phyloP scores from a whole-genome alignment of 2,797 vertebrate species.

The Sparus aurata region DNA sequence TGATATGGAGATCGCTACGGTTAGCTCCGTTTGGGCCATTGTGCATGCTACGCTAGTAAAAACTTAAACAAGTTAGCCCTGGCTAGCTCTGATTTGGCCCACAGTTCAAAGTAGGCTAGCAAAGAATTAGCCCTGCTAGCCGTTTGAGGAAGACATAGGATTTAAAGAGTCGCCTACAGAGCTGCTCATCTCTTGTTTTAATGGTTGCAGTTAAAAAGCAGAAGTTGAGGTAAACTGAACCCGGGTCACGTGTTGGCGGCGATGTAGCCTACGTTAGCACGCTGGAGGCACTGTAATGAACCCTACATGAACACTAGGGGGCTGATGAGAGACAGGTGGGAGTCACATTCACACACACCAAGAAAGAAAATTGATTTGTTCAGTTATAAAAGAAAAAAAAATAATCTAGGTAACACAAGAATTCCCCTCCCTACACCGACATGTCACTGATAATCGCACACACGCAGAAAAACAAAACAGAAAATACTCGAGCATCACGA shows the following conservation, averaged over 20 bases:
- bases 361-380: constrained; percentile 74
- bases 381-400: constrained; percentile 54
- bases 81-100: constrained; percentile 36
- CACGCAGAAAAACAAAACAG: constrained; percentile 40
- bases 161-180: constrained; percentile 39
- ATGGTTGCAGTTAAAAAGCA: constrained; percentile 63
- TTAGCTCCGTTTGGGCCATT: constrained; percentile 14
- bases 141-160: constrained; percentile 72
- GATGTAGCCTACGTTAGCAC: constrained; percentile 36
- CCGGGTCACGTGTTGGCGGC: constrained; percentile 49
- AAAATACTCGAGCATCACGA: constrained; percentile 48
- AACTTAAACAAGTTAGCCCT: constrained; percentile 26
- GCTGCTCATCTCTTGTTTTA: constrained; percentile 24
- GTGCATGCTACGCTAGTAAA: not conserved
- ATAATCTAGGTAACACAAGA: constrained; percentile 44
- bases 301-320: constrained; percentile 61
- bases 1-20: constrained; percentile 3
- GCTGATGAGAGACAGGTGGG: constrained; percentile 43
- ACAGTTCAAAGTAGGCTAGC: constrained; percentile 39
- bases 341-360: constrained; percentile 31
- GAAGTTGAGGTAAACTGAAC: constrained; percentile 76
- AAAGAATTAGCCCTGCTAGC: constrained; percentile 18
- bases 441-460: constrained; percentile 61
- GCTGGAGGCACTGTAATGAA: constrained; percentile 43
- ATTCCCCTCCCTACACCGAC: constrained; percentile 67